Conservation (phyloP, 2,113 vertebrate species). For the Panurus biarmicus region DNA sequence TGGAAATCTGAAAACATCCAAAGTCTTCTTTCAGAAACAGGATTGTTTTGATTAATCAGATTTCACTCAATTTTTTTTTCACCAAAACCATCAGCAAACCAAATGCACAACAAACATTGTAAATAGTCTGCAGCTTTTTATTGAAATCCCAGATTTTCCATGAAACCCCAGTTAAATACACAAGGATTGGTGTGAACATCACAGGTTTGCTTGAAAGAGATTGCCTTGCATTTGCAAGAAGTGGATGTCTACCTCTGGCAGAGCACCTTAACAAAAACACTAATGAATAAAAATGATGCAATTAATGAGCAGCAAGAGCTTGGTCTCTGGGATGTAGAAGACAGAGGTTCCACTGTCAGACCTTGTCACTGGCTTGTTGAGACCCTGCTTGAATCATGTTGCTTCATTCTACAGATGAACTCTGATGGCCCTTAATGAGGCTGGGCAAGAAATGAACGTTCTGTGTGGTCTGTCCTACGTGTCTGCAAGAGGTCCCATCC, state of each 20-base stretch:
- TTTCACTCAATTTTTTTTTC: not conserved
- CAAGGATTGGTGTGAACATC: not conserved
- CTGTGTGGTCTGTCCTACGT: not conserved
- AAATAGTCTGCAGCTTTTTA: not conserved
- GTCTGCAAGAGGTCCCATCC: not conserved
- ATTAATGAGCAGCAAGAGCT: not conserved
- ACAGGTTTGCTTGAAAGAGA: not conserved
- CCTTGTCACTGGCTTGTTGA: not conserved
- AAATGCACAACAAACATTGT: not conserved
- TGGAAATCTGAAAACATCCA: not conserved
- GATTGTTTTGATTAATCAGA: slow-evolving; percentile 1
- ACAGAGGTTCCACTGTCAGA: not conserved
- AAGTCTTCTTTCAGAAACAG: not conserved
- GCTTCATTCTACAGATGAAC: not conserved
- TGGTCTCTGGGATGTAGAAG: not conserved
- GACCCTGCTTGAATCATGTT: not conserved
- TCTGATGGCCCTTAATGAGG: not conserved
- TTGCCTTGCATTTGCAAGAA: not conserved
- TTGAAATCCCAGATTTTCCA: not conserved
- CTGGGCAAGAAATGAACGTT: not conserved
- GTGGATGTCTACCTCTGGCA: not conserved
- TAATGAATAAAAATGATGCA: not conserved
- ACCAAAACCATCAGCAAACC: not conserved
- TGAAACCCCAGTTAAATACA: not conserved
- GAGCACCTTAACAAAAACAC: not conserved